Base-by-base conservation (phyloP, 1,140 invertebrate genomes). In the Papilio helenus region DNA sequence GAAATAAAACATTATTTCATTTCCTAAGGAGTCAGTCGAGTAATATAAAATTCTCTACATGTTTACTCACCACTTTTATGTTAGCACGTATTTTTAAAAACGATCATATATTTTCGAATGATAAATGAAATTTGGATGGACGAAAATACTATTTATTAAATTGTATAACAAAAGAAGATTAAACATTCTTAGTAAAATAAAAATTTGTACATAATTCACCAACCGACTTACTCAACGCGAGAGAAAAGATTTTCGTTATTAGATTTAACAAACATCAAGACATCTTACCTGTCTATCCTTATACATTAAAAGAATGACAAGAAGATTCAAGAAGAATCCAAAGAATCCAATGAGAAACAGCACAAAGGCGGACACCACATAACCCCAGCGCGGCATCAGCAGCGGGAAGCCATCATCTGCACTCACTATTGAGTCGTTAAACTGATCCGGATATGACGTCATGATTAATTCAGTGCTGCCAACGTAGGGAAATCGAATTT, bases 291-390 rank as follows among this genome's bases (percentile, higher is more conserved):
- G 95, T 83, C 95, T 93, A 83, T 97, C 95, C 83, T 95, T 96
- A 58, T 94, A 94, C 93, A 97, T 96, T 10, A 96, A 91, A 3
- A 96, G 78, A 29, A 96, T 96, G 20, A 96, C 96, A 80, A 96
- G 86, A 14, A 96, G 88, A 82, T 97, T 97, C 16, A 96, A 88
- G 74, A 95, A 94, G 85, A 96, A 96, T 23, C 96, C 96, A 46
- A 96, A 95, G 83, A 97, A 95, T 46, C 96, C 96, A 61, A 97
- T 96, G 12, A 96, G 88, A 81, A 96, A 95, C 3, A 97, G 91
- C 7, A 92, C 89, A 26, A 96, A 90, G 1, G 96, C 95, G 0
- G 96, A 95, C 10, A 89, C 92, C 12, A 94, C 88, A 84, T 96
- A 96, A 12, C 94, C 95, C 87, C 92, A 95, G 5, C 92, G 82